Percentiles rank a stretch among this genome's conserved stretches.
These are phyloP conservation scores for Lissocephala sabroskyi DNA, from an alignment of 2,888 invertebrate genomes.

Conservation along the genomic window DNA sequence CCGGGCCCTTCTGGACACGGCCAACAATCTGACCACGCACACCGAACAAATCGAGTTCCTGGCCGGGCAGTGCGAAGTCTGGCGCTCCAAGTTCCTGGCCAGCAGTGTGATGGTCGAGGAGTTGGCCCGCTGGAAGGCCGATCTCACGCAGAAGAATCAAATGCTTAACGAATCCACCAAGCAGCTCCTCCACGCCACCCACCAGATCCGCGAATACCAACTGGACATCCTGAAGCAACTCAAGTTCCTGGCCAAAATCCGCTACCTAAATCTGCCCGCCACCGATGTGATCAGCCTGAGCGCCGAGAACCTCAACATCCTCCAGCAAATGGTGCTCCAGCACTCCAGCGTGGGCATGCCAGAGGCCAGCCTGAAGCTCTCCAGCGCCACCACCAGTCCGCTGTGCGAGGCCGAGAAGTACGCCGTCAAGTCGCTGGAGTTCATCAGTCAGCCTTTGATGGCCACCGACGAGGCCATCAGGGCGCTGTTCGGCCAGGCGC, in stretches of 20 bases:
- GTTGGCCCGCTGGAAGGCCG: conserved; percentile 88
- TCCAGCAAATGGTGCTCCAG: conserved; percentile 71
- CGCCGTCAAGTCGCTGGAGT: conserved; percentile 67
- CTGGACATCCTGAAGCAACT: conserved; percentile 70
- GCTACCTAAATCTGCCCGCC: conserved; percentile 68
- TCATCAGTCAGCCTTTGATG: conserved; percentile 68
- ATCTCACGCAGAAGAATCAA: conserved; percentile 77
- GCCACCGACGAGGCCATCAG: conserved; percentile 71
- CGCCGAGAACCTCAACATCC: conserved; percentile 70
- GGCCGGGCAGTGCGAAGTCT: conserved; percentile 95
- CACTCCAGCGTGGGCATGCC: conserved; percentile 72
- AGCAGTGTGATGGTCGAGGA: conserved; percentile 96
- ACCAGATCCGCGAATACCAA: conserved; percentile 72
- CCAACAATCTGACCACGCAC: conserved; percentile 88
- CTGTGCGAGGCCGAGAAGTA: conserved; percentile 69
- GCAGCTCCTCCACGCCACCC: conserved; percentile 61
- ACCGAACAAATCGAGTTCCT: conserved; percentile 95
- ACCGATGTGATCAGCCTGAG: conserved; percentile 69
- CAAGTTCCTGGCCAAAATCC: conserved; percentile 70
- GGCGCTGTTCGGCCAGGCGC: conserved; percentile 69
- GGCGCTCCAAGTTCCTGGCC: conserved; percentile 96
- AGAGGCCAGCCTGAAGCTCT: conserved; percentile 60
- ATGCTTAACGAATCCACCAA: conserved; percentile 69
- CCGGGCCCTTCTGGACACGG: conserved; percentile 86
- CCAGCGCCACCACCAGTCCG: conserved; percentile 60